Evolutionary conservation across 2,797 vertebrate species (phyloP), one percentile per base, ranked within the genome.

Genomic region (Dipus sagitta): DNA sequence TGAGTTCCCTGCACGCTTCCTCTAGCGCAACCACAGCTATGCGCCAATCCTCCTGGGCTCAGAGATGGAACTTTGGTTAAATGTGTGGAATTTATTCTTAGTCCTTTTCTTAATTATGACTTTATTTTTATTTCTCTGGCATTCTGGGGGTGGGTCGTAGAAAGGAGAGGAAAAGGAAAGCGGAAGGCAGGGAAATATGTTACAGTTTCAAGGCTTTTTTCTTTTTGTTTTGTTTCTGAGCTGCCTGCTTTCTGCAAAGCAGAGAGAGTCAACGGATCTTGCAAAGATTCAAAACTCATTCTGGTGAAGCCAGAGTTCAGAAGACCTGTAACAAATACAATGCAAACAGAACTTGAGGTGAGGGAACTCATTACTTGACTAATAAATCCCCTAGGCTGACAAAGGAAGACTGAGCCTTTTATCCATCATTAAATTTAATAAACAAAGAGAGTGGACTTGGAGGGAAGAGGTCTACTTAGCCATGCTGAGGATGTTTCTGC

Each of bases 371-470:
- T 96, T 97, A 97, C 95, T 96, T 96, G 96, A 96, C 95, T 97
- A 97, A 98, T 97, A 96, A 97, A 97, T 98, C 97, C 94, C 86
- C 62, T 92, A 97, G 97, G 96, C 94, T 96, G 92, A 94, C 95
- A 97, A 97, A 88, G 96, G 93, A 97, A 97, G 89, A 94, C 67
- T 67, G 91, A 95, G 95, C 92, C 83, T 97, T 96, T 97, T 96
- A 96, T 97, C 96, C 95, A 95, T 97, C 95, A 93, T 96, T 97
- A 95, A 97, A 97, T 97, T 97, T 97, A 97, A 97, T 97, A 97
- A 98, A 97, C 96, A 97, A 96, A 96, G 94, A 85, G 94, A 96
- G 80, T 88, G 81, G 88, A 95, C 76, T 81, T 98, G 65, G 86
- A 96, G 96, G 94, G 97, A 92, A 97, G 94, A 96, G 86, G 92